Base-by-base conservation (phyloP, 2,888 invertebrate species). In the Patella pellucida region DNA sequence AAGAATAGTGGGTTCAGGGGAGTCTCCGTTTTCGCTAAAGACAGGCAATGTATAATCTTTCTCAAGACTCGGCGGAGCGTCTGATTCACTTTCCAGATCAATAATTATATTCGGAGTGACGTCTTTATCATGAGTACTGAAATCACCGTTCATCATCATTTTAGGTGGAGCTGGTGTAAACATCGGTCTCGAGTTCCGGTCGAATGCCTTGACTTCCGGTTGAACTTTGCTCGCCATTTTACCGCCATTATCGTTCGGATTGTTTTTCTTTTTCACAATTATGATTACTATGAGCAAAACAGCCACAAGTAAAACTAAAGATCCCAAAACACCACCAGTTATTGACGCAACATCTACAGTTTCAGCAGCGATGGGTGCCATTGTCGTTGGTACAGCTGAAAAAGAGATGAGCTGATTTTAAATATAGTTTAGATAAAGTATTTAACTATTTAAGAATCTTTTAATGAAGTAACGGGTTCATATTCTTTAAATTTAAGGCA, bases 121-220 rank as follows among this genome's bases (percentile, higher is more conserved):
- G 2, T n/a, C 19, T 62, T 62, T 62, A 3, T 2, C n/a, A n/a
- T n/a, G n/a, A n/a, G n/a, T 12, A 23, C 19, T 11, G 19, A 19
- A 12, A 4, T 19, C 19, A 23, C 23, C 62, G 23, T 62, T 23
- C 14, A 62, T 62, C 14, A 62, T 62, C 19, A 7, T 74, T 54
- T 71, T 76, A 1, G 76, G 76, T 14, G 76, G 76, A 11, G 71
- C 71, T 7, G 76, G 76, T 15, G 76, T 76, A 71, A 76, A 76
- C 68, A 74, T 76, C 73, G 74, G 73, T 71, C 76, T 52, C 52
- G 71, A 52, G 76, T 76, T 76, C 23, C 62, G 62, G 23, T 62
- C 62, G 14, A 62, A 19, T 62, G 19, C 19, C 3, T 62, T 62
- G 19, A 23, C 62, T 62, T 19, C 19, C 11, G 62, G 62, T 19